Conservation (phyloP, 2,113 vertebrate genomes). For the Peucedramus taeniatus region DNA sequence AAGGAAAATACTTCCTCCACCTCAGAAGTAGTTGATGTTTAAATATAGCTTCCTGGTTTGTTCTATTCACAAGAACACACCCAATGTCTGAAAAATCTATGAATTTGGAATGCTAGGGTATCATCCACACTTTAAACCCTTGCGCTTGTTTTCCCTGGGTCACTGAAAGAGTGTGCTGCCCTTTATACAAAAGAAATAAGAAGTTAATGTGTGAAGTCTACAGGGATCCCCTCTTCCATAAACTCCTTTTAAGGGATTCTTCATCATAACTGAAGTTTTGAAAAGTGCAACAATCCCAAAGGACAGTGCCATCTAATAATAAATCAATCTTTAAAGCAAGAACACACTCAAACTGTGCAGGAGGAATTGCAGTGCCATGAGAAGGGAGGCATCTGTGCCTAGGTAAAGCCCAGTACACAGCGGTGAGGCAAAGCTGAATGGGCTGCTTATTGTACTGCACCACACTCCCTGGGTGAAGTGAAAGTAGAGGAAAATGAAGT, state of each 20-base stretch:
- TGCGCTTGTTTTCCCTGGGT: not conserved
- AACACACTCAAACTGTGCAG: not conserved
- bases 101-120: not conserved
- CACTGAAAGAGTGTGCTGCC: not conserved
- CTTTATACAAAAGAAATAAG: not conserved
- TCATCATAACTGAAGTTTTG: not conserved
- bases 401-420: not conserved
- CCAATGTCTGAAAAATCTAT: not conserved
- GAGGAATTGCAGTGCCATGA: not conserved
- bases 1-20: not conserved
- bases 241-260: not conserved
- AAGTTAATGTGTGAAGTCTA: not conserved
- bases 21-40: not conserved
- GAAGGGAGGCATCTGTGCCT: not conserved
- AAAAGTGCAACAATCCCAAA: not conserved
- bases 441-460: not conserved
- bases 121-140: not conserved
- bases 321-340: not conserved
- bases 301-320: not conserved
- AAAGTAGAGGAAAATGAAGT: slow-evolving; percentile 53
- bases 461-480: not conserved
- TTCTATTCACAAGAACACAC: not conserved
- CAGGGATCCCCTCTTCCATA: not conserved
- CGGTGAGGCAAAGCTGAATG: not conserved
- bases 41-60: not conserved